Evolutionary conservation across 1,140 invertebrate species (phyloP).

Genomic region (Probaryconus sp.): DNA sequence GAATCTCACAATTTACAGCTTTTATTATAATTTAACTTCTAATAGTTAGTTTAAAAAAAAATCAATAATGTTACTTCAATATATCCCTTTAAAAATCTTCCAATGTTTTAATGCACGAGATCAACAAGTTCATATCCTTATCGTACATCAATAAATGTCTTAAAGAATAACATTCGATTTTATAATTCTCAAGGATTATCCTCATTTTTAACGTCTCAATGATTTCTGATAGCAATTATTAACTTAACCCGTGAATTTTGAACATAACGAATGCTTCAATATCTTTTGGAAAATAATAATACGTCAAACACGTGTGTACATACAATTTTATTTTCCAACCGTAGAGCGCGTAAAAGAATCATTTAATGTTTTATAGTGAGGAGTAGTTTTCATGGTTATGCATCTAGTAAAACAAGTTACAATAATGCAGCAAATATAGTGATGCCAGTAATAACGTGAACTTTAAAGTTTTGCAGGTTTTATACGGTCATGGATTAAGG

Average conservation of each 20-base stretch:
- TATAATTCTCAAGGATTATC: no score
- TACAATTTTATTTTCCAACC: constrained; percentile 30
- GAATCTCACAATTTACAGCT: no score
- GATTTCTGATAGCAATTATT: constrained; percentile 27
- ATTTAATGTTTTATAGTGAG: constrained; percentile 21
- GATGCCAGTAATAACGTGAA: constrained; percentile 11
- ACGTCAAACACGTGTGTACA: constrained; percentile 4
- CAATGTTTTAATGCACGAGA: no score
- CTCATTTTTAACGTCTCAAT: constrained; percentile 8
- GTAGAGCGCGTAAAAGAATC: constrained; percentile 29
- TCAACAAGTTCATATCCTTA: no score
- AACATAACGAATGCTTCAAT: neutral
- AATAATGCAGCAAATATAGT: constrained; percentile 16
- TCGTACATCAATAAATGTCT: no score
- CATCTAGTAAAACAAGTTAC: constrained; percentile 36
- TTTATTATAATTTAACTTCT: no score
- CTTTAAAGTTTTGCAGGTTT: constrained; percentile 21
- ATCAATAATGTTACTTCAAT: no score
- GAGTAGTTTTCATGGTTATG: constrained; percentile 30
- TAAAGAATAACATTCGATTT: no score
- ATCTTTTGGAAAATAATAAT: constrained; percentile 1
- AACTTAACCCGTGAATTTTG: constrained; percentile 5
- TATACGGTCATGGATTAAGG: constrained; percentile 22
- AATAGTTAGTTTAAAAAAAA: no score
- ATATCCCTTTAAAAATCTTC: no score